Evolutionary conservation across 2,888 invertebrate species (phyloP), one percentile per base, ranked within the genome.

Genomic region (Auanema sp.): DNA sequence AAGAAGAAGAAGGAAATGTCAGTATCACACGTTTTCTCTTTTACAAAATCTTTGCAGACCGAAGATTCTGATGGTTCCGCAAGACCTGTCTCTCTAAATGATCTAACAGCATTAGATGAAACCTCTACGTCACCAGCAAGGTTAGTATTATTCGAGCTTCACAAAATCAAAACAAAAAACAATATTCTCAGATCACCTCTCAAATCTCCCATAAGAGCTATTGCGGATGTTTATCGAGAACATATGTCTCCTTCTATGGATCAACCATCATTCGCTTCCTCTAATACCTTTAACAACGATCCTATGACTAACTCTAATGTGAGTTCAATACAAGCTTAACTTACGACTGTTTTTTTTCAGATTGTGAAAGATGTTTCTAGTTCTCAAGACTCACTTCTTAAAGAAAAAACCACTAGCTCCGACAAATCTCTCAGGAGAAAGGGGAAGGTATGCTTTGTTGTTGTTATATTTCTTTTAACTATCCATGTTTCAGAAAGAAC

Each of bases 171-270:
- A n/a, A n/a, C n/a, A n/a, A n/a, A n/a, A n/a, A n/a, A n/a, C n/a
- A n/a, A n/a, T n/a, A n/a, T n/a, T n/a, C n/a, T n/a, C 12, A 14
- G 49, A 6, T 64, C 64, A 6, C 65, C 65, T 10, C 24, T 65
- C 8, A 56, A 60, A 21, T 57, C 65, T 14, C 64, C 64, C 24
- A 71, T 71, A 53, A 66, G 63, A 11, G 58, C 60, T 24, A 47
- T 72, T 4, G 60, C 64, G 2, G 68, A 68, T 5, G 69, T 64
- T 21, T 18, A 66, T 24, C 43, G 60, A 8, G 69, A 69, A 1
- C 66, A 64, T 33, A 60, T 53, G 21, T 61, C 68, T 23, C 44
- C 57, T 8, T 24, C 54, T 11, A 25, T 42, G 12, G 53, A 41
- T 6, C 47, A 47, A 23, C 47, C 33, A 8, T 33, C 33, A 5